Evolutionary conservation across 2,797 vertebrate genomes (phyloP).

Genomic region (Amazonetta brasiliensis): DNA sequence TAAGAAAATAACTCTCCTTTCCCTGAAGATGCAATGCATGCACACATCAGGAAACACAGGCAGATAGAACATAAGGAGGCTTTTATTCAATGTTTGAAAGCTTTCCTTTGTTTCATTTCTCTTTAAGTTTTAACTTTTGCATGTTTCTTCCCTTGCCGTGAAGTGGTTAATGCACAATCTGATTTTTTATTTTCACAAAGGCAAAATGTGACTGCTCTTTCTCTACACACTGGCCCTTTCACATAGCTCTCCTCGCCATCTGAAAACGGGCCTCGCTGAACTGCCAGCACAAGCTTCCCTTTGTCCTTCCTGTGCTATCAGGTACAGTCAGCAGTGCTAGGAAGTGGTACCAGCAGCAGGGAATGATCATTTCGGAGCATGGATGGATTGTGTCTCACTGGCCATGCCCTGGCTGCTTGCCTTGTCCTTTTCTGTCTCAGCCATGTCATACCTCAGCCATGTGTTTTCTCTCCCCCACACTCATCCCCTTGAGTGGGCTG

Average conservation of each 20-base stretch:
- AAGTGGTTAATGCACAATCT: neutral
- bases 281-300: constrained; percentile 2
- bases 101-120: neutral
- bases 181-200: neutral
- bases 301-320: neutral
- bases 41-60: neutral
- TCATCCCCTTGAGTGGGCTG: neutral
- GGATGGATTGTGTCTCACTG: neutral
- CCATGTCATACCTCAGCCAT: neutral
- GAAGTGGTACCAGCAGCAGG: neutral
- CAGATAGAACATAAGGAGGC: neutral
- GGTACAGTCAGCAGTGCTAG: neutral
- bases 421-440: constrained; percentile 22
- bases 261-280: neutral
- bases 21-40: neutral
- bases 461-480: neutral
- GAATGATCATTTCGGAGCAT: neutral
- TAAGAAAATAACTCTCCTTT: neutral
- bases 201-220: neutral
- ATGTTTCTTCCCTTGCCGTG: neutral
- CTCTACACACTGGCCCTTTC: neutral
- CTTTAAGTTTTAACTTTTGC: neutral
- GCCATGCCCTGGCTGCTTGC: neutral
- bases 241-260: neutral
- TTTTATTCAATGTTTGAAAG: neutral